Conservation (phyloP, 2,888 invertebrate species). For the Phytoseiulus persimilis region DNA sequence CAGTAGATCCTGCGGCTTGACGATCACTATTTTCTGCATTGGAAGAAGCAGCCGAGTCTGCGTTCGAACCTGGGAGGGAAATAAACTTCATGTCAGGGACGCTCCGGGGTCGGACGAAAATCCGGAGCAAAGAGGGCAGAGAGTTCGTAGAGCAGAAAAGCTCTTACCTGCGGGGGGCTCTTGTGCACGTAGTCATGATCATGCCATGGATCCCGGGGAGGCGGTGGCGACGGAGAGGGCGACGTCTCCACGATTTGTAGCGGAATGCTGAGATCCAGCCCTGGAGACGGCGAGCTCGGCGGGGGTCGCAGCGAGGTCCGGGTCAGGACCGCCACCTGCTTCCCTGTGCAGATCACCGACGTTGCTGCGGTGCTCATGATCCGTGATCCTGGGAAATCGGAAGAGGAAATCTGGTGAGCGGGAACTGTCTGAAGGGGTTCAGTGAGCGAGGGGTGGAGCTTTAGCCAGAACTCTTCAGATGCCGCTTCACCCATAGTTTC, state of each 20-base stretch:
- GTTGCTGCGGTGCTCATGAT: neutral
- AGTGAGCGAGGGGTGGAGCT: no score
- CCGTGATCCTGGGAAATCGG: neutral
- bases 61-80: neutral
- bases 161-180: neutral
- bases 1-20: neutral
- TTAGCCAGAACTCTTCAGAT: no score
- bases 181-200: slow-evolving; percentile 23
- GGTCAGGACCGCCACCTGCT: neutral
- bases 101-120: no score
- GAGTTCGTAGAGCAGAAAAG: no score
- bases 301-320: neutral
- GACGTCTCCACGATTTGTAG: slow-evolving; percentile 25
- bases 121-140: no score
- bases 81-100: no score
- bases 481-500: no score
- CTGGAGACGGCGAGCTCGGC: neutral
- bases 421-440: no score
- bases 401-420: no score
- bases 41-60: neutral
- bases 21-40: neutral
- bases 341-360: neutral
- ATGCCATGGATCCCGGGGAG: neutral
- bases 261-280: slow-evolving; percentile 18
- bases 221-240: slow-evolving; percentile 14